Base-by-base conservation (phyloP, 2,113 vertebrate genomes). In the Malurus cyaneus region DNA sequence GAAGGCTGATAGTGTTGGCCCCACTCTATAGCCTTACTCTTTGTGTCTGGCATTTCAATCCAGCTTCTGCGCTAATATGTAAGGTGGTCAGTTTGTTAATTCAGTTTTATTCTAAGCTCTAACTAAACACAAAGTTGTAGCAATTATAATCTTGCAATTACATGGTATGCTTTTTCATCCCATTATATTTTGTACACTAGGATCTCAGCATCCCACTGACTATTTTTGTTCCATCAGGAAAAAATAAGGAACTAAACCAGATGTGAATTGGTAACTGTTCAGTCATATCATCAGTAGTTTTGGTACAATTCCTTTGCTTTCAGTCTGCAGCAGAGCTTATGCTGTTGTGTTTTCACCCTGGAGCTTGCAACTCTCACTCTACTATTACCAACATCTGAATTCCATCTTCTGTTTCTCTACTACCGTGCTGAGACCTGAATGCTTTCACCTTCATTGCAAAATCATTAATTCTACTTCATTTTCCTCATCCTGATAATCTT, bases 401-500 rank as follows among this genome's bases (percentile, higher is more conserved):
- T 89, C n/a, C 53, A 69, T 84, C 70, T 89, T 76, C 65, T 82
- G 18, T 84, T 94, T 87, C 34, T 92, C 42, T 69, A 2, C 32
- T 88, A 56, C 18, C 76, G 47, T 87, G n/a, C 26, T 82, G 57
- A 87, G 49, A 86, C 20, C 50, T 53, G 80, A 82, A 76, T 82
- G 46, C 50, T 89, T 89, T 85, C 78, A 85, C 54, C 26, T 62
- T 84, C 70, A 76, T 61, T 82, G 69, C 49, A 93, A 89, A 94
- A 82, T 89, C 74, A 93, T 88, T 80, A 91, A 85, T 94, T 91
- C 91, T 66, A 46, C 57, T 88, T 34, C 42, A 72, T 84, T 87
- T 89, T 76, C 77, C 36, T 79, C 41, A 76, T 85, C 49, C 54
- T 82, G 46, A 59, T 81, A 65, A 77, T 92, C 39, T 92, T 88